Evolutionary conservation across 2,888 invertebrate species (phyloP).

Genomic region (Eupithecia insigniata): DNA sequence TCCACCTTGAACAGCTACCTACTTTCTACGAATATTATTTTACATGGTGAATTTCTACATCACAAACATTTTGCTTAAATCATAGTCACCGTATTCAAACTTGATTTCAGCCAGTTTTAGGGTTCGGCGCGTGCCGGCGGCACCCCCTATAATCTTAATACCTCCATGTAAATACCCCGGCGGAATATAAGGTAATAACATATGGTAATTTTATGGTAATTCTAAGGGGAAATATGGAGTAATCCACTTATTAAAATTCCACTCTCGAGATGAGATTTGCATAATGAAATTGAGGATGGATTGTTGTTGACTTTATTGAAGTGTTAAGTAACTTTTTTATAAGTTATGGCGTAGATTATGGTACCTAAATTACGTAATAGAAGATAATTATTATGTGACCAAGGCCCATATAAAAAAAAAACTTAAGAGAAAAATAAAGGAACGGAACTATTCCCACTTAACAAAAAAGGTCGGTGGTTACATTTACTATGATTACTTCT

Average conservation of each 20-base stretch:
- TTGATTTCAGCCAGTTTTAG: slow-evolving; percentile 41
- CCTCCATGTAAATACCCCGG: slow-evolving; percentile 44
- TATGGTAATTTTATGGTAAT: slow-evolving; percentile 48
- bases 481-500: too few species aligned
- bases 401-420: too few species aligned
- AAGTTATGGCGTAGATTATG: background rate
- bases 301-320: background rate
- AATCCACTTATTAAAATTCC: slow-evolving; percentile 45
- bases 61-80: background rate
- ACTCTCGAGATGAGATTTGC: slow-evolving; percentile 40
- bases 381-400: too few species aligned
- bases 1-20: too few species aligned
- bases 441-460: too few species aligned
- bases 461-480: too few species aligned
- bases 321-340: slow-evolving; percentile 9
- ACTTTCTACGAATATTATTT: background rate
- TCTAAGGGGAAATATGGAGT: slow-evolving; percentile 40
- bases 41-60: background rate
- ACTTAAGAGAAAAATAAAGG: too few species aligned
- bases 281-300: slow-evolving; percentile 36
- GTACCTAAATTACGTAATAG: too few species aligned
- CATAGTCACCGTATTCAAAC: slow-evolving; percentile 29
- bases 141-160: slow-evolving; percentile 44
- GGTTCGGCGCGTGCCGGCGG: slow-evolving; percentile 38
- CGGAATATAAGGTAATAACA: slow-evolving; percentile 31